These are phyloP conservation scores for Corythornis vintsioides DNA, from an alignment of 2,113 vertebrate genomes.

Conservation along the genomic window DNA sequence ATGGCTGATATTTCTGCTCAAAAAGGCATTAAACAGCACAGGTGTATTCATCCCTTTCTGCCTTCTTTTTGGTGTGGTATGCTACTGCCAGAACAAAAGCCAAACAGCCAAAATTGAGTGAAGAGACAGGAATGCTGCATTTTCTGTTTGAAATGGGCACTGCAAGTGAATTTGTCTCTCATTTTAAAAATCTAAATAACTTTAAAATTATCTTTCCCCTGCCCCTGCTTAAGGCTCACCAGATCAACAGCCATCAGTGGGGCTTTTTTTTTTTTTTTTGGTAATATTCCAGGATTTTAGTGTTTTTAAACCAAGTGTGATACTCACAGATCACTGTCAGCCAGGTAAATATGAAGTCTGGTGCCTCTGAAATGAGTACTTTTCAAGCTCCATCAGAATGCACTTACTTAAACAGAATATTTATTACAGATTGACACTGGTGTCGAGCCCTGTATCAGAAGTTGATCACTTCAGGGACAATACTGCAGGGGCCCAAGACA, in stretches of 20 bases:
- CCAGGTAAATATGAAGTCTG: neutral
- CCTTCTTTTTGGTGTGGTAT: neutral
- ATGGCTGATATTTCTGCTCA: neutral
- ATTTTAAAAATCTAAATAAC: neutral
- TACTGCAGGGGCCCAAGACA: neutral
- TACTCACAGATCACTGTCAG: neutral
- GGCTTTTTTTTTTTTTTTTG: neutral
- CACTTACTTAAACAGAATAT: neutral
- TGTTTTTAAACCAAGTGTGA: neutral
- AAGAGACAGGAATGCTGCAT: neutral
- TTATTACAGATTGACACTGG: neutral
- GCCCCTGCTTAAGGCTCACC: neutral
- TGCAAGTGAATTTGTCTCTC: neutral
- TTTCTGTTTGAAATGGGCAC: neutral
- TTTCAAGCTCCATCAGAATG: neutral
- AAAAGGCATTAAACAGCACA: neutral
- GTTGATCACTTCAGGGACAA: fast-evolving
- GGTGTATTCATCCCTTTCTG: neutral
- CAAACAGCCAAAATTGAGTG: neutral
- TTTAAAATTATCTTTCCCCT: neutral
- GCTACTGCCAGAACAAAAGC: neutral
- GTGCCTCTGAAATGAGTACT: neutral
- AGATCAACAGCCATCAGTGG: neutral
- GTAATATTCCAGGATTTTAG: neutral
- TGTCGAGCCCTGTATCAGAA: neutral